Base-by-base conservation (phyloP, 2,888 invertebrate genomes). In the Aleiodes alternator region DNA sequence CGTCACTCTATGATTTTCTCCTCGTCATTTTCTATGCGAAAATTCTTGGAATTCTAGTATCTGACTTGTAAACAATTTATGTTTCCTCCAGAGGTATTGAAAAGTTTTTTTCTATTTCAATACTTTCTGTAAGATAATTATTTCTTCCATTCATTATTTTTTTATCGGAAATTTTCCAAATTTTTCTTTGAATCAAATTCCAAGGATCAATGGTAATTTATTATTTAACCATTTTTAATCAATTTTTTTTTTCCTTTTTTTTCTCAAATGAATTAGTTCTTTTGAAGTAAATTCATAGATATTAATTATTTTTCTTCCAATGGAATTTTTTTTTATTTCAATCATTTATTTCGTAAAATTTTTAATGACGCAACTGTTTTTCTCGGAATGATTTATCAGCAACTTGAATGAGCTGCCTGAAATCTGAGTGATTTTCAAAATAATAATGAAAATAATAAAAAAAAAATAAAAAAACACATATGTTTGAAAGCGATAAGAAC, bases 1-100 rank as follows among this genome's bases (percentile, higher is more conserved):
- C 16, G 55, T 69, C 38, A 69, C 55, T 61, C 16, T 69, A 31
- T 38, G 55, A 53, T 55, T 69, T 69, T 69, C 55, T 55, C 12
- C 34, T 50, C 6, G 29, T 53, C 53, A 69, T 14, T 53, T 29
- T 11, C 16, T 56, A 16, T 9, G n/a, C 31, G 57, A 29, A 29
- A 57, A 57, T 57, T 31, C 57, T 12, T 2, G 11, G 29, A 57
- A 57, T 57, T 57, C 57, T 31, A 0, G 11, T 2, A 6, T 4
- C 6, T 8, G 0, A 31, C 31, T n/a, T 4, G 11, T 57, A 59
- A 59, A 34, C 31, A 59, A 59, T 59, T 59, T 38, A 34, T 59
- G 6, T 55, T 16, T 55, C 55, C 11, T n/a, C 7, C 14, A 16
- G 55, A 55, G 55, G 11, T 16, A 55, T 55, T 16, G 14, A 8